Conservation (phyloP, 2,797 vertebrate genomes). For the Delichon dasypus region DNA sequence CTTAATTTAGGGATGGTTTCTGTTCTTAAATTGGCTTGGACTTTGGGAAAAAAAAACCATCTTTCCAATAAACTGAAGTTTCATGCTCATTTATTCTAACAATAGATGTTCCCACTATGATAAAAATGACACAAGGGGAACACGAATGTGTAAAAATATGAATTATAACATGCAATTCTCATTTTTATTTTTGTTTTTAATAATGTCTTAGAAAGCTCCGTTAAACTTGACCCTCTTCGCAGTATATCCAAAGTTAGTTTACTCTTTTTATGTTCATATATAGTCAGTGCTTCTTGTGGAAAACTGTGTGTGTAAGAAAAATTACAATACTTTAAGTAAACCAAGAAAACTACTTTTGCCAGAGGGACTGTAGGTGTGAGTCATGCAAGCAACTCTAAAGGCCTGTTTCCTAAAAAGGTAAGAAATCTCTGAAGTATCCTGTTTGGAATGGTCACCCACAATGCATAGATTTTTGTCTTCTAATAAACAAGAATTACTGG, state of each 20-base stretch:
- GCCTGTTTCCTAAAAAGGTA: not conserved
- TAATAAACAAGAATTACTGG: not conserved
- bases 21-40: not conserved
- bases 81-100: not conserved
- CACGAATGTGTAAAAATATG: not conserved
- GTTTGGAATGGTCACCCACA: not conserved
- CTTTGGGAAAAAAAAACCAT: not conserved
- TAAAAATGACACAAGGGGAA: not conserved
- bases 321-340: not conserved
- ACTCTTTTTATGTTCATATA: not conserved
- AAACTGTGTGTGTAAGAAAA: not conserved
- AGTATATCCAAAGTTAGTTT: not conserved
- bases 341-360: not conserved
- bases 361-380: not conserved
- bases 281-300: not conserved
- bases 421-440: not conserved
- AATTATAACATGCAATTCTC: not conserved
- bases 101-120: not conserved
- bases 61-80: not conserved
- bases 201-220: not conserved
- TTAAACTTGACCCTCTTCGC: not conserved
- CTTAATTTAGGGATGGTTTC: slow-evolving; percentile 8
- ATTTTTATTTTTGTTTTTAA: not conserved
- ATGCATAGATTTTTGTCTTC: not conserved
- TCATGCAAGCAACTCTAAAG: not conserved